Conservation (phyloP, 2,888 invertebrate genomes). For the Byasa hedistus region DNA sequence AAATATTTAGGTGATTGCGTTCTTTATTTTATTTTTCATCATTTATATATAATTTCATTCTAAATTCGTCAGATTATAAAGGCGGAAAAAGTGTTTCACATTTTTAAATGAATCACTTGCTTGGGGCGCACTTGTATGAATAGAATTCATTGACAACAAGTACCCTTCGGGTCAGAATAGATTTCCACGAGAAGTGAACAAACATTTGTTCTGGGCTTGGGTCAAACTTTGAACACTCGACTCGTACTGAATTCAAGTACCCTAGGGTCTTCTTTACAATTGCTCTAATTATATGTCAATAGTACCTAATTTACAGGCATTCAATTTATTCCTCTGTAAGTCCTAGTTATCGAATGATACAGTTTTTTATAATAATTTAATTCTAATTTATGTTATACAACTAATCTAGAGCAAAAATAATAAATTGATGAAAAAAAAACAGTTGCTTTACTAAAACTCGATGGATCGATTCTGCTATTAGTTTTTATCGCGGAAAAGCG, state of each 20-base stretch:
- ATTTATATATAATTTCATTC: no score
- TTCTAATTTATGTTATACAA: neutral
- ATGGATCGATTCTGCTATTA: slow-evolving; percentile 19
- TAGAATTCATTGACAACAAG: neutral
- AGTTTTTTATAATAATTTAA: no score
- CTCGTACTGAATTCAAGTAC: neutral
- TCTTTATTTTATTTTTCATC: neutral
- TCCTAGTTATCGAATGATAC: neutral
- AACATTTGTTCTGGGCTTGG: neutral
- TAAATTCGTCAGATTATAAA: neutral
- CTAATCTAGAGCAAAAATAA: neutral
- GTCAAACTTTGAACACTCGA: slow-evolving; percentile 1
- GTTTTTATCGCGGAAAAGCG: slow-evolving; percentile 16
- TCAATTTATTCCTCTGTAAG: neutral
- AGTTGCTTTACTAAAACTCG: neutral
- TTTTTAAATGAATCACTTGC: slow-evolving; percentile 1
- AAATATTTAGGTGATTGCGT: neutral
- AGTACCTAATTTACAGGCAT: neutral
- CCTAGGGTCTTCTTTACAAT: neutral
- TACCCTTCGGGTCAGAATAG: neutral
- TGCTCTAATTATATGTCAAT: neutral
- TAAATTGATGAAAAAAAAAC: neutral
- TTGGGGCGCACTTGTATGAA: neutral
- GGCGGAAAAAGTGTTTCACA: neutral
- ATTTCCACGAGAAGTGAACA: neutral